Conservation (phyloP, 2,888 invertebrate genomes). For the Harpalus rufipes region DNA sequence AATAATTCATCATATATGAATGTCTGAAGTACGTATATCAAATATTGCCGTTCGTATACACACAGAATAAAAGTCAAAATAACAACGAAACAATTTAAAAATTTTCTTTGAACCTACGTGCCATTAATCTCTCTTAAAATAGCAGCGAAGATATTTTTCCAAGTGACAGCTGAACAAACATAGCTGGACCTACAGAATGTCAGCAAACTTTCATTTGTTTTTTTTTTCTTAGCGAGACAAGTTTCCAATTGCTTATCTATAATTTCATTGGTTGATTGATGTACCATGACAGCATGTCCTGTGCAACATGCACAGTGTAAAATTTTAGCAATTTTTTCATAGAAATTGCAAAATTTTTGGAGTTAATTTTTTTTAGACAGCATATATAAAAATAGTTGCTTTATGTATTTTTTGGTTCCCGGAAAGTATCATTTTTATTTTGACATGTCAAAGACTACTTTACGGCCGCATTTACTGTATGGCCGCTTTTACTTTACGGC, state of each 20-base stretch:
- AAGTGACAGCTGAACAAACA: constrained; percentile 49
- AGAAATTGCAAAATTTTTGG: too few species aligned
- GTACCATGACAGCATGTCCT: too few species aligned
- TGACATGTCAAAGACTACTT: too few species aligned
- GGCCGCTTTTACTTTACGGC: too few species aligned
- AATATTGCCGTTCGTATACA: constrained; percentile 25
- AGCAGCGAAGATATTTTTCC: constrained; percentile 36
- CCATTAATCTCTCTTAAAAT: constrained; percentile 59
- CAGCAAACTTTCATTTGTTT: constrained; percentile 16
- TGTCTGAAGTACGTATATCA: constrained; percentile 43
- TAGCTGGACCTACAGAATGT: constrained; percentile 31
- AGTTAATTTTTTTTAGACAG: too few species aligned
- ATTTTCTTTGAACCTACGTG: constrained; percentile 33
- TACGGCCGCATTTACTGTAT: too few species aligned
- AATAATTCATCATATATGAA: constrained; percentile 42
- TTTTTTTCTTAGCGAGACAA: constrained; percentile 20
- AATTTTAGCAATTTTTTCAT: too few species aligned
- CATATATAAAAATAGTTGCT: too few species aligned
- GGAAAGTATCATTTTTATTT: too few species aligned
- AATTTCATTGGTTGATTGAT: constrained; percentile 39
- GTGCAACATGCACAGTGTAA: neutral
- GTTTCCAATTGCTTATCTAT: constrained; percentile 35
- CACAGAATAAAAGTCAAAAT: constrained; percentile 45
- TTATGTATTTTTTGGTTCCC: too few species aligned
- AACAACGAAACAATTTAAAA: constrained; percentile 47